These are phyloP conservation scores for Battus philenor DNA, from an alignment of 1,140 invertebrate genomes.

Conservation along the genomic window DNA sequence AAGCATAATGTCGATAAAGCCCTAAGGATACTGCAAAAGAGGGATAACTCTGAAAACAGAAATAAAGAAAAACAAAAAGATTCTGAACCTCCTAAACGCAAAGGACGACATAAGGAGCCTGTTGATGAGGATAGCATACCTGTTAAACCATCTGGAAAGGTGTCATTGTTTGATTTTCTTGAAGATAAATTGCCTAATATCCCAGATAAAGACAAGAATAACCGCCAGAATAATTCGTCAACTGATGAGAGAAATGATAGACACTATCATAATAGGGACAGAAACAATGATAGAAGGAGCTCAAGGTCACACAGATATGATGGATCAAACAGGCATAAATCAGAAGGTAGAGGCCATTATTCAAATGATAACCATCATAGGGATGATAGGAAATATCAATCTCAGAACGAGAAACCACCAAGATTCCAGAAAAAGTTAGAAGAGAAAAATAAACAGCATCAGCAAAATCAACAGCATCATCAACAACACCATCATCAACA, in stretches of 20 bases:
- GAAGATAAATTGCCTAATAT: slow-evolving; percentile 87
- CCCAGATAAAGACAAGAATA: slow-evolving; percentile 62
- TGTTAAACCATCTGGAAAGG: slow-evolving; percentile 87
- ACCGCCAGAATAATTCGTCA: slow-evolving; percentile 37
- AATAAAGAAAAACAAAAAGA: slow-evolving; percentile 68
- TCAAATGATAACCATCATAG: slow-evolving; percentile 47
- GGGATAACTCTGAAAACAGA: slow-evolving; percentile 64
- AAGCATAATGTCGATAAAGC: slow-evolving; percentile 86
- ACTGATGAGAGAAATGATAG: slow-evolving; percentile 52
- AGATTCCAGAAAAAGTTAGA: slow-evolving; percentile 73
- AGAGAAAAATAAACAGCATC: slow-evolving; percentile 66
- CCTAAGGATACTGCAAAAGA: slow-evolving; percentile 81
- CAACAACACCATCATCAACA: slow-evolving; percentile 38
- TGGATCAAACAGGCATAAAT: slow-evolving; percentile 42
- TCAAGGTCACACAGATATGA: slow-evolving; percentile 51
- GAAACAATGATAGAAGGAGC: slow-evolving; percentile 48
- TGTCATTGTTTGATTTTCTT: slow-evolving; percentile 91
- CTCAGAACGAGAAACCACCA: slow-evolving; percentile 68
- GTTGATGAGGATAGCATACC: slow-evolving; percentile 79
- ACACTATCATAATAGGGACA: slow-evolving; percentile 44
- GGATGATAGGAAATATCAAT: slow-evolving; percentile 65
- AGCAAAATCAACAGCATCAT: slow-evolving; percentile 38
- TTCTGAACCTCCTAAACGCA: slow-evolving; percentile 63
- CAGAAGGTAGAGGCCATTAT: slow-evolving; percentile 47
- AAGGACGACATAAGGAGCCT: slow-evolving; percentile 69